Base-by-base conservation (phyloP, 2,797 vertebrate genomes). In the Rachycentron canadum region DNA sequence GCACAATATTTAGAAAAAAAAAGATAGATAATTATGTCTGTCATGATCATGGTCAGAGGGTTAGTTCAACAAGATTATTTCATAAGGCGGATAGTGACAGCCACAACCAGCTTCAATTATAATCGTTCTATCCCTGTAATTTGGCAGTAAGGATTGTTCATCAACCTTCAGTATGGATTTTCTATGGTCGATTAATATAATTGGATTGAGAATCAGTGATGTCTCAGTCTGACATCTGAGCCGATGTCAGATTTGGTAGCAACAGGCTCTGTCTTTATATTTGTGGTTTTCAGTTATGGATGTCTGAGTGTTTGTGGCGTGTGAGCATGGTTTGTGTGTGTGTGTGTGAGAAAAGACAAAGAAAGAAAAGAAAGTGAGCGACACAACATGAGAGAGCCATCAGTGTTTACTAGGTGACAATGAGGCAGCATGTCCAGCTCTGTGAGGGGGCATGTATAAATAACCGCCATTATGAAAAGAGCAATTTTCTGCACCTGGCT, bases 121-220 rank as follows among this genome's bases (percentile, higher is more conserved):
- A 85, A 84, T 92, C 34, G 67, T 74, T 82, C 81, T 70, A 86
- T 88, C 88, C 88, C 87, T 90, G 79, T 95, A 93, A 94, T 93
- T 92, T 91, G 79, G 78, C 88, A 81, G 78, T 89, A 91, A 89
- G 86, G 91, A 93, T 94, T 92, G 90, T 93, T 94, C 91, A 93
- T 94, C 93, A 94, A 86, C 86, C 82, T 80, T 86, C 88, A 89
- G 79, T 89, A 79, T 84, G 81, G 88, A 92, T 91, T 93, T 93
- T 92, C 90, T 88, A 88, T 89, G 94, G 91, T 87, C 80, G 89
- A 91, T 91, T 91, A 87, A 84, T 88, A 70, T 93, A 94, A 94
- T 90, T 92, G 93, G 92, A 94, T 91, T 89, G 86, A 91, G 89
- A 92, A 91, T 92, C 88, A 86, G 81, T 93, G 89, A 93, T 84